Evolutionary conservation across 2,797 vertebrate genomes (phyloP).

Genomic region (Crenichthys baileyi): DNA sequence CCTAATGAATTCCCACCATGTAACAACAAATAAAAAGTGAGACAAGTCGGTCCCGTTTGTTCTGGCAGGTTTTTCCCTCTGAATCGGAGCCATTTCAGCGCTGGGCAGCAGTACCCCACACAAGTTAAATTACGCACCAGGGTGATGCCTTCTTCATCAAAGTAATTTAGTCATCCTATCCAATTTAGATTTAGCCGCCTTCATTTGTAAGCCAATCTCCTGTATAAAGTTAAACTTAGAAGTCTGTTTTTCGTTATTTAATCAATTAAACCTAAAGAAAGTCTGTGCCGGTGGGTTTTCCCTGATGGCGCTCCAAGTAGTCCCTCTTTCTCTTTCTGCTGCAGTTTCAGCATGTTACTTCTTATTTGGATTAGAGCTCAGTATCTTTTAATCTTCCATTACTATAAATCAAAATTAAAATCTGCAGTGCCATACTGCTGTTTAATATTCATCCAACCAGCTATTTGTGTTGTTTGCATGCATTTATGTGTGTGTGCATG

Average conservation of each 20-base stretch:
- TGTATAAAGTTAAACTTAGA: constrained; percentile 31
- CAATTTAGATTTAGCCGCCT: neutral
- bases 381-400: neutral
- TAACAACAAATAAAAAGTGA: constrained; percentile 25
- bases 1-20: constrained; percentile 20
- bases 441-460: constrained; percentile 22
- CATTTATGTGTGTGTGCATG: neutral
- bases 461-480: constrained; percentile 11
- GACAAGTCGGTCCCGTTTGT: neutral
- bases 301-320: constrained; percentile 7
- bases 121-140: constrained; percentile 49
- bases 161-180: neutral
- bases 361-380: neutral
- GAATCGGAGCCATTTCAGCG: constrained; percentile 16
- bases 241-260: constrained; percentile 35
- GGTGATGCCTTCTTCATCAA: constrained; percentile 12
- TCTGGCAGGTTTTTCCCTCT: neutral
- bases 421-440: neutral
- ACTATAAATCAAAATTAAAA: neutral
- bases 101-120: constrained; percentile 4
- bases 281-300: constrained; percentile 21
- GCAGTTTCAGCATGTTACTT: neutral
- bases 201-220: neutral
- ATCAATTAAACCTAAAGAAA: constrained; percentile 37
- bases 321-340: neutral